Base-by-base conservation (phyloP, 2,888 invertebrate genomes). In the Andrena flavipes region DNA sequence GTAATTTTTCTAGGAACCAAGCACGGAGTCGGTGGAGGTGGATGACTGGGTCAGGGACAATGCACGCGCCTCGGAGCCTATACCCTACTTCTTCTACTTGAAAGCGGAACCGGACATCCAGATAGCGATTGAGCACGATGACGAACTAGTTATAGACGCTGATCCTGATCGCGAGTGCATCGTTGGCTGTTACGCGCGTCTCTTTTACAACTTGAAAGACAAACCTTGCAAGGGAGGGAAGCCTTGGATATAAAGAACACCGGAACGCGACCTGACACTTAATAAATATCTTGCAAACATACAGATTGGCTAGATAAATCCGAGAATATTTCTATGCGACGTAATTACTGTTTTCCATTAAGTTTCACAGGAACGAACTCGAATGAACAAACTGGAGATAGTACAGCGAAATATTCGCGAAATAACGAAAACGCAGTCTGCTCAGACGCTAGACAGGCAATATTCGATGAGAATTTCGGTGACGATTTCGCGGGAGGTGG, bases 121-220 rank as follows among this genome's bases (percentile, higher is more conserved):
- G 0, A 77, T 90, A 42, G 90, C 82, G 5, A 84, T 88, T 8
- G 89, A 90, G 13, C 81, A 88, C 79, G 88, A 91, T 30, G 89
- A 90, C 79, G 88, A 90, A 16, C 79, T 73, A 35, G 72, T 89
- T n/a, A 84, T 91, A 13, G 69, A 60, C 8, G 73, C 80, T 2
- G 89, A 87, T 76, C 35, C 70, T 35, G 80, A 76, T 4, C 84
- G 86, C 33, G 92, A 92, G 63, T 76, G 64, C 51, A 85, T 92
- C 67, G 79, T 72, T 42, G 85, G 71, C 56, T 67, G 85, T 26
- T 65, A 84, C 56, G 72, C 35, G 23, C 72, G 81, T 16, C 76
- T 92, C 56, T 89, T 86, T 73, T 92, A 91, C 76, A 91, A 92
- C 73, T 85, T 91, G 16, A 63, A 63, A 4, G 90, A 91, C 64